Evolutionary conservation across 1,140 invertebrate genomes (phyloP), one percentile per base, ranked within the genome.

Genomic region (Paracyclopina nana): DNA sequence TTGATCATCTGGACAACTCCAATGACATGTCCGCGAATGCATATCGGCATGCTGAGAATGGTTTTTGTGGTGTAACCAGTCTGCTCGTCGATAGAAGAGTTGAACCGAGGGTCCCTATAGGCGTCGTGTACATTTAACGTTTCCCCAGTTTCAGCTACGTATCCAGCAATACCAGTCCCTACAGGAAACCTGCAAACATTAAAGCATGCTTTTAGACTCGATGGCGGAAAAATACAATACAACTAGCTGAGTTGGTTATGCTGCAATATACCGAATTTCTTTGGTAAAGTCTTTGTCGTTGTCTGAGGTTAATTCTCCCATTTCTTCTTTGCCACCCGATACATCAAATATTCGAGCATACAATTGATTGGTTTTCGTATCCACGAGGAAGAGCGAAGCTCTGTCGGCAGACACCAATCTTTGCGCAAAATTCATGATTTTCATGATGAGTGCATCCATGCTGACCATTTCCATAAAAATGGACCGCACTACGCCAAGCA

Each of bases 1-100:
- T 85, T 85, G 0, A 85, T 79, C 81, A 86, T 85, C 65, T 87
- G 82, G 3, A 87, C 78, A 1, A 87, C 81, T 6, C 81, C 82
- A 45, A 82, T 80, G 8, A 82, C 72, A 54, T 68, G 69, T 14
- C 74, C 73, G 53, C 78, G 65, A 42, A 82, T 82, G 60, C 70
- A 78, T 42, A 87, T 80, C 0, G 82, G 82, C 81, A 86, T 85
- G 60, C 82, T 85, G 0, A 87, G 68, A 30, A 86, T 82, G 11
- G 73, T 75, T 56, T 70, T 69, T 4, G 80, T 84, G 54, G 69
- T 72, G 59, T 82, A 84, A 6, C 79, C 80, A 6, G 80, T 83
- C 14, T 73, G 59, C 58, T 78, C 73, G 62, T 84, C 81, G 0
- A 83, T 71, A 16, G 76, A 69, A 18, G 76, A 72, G 62, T 87